Percentiles rank a stretch among this genome's conserved stretches.
phyloP scores from a whole-genome alignment of 2,888 invertebrate genomes.

The Sinelater perroti region DNA sequence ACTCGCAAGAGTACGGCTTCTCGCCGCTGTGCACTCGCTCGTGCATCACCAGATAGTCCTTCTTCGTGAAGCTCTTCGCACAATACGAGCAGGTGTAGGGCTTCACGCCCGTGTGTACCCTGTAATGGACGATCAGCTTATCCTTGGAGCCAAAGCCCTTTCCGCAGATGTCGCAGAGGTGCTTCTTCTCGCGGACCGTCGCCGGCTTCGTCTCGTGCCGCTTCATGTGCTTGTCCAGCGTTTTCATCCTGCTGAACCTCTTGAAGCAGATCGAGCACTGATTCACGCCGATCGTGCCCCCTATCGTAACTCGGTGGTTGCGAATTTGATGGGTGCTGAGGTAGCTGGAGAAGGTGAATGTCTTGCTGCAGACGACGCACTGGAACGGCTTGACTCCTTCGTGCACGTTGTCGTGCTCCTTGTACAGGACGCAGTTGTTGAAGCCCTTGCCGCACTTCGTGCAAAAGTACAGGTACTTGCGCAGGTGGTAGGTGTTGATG shows the following conservation, averaged over 20 bases:
- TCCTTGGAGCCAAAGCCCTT: constrained; percentile 53
- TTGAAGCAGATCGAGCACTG: constrained; percentile 53
- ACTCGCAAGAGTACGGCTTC: constrained; percentile 64
- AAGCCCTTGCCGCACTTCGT: constrained; percentile 66
- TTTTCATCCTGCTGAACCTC: constrained; percentile 50
- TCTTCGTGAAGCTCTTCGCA: constrained; percentile 54
- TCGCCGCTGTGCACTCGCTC: constrained; percentile 64
- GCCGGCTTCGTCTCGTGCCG: constrained; percentile 60
- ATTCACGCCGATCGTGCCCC: constrained; percentile 60
- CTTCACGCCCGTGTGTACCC: constrained; percentile 55
- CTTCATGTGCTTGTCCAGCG: constrained; percentile 63
- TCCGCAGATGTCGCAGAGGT: constrained; percentile 55
- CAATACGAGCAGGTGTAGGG: constrained; percentile 45
- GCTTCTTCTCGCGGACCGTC: constrained; percentile 49
- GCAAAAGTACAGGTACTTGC: constrained; percentile 62
- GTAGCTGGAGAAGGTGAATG: constrained; percentile 63
- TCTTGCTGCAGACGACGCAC: constrained; percentile 64
- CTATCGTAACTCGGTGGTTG: constrained; percentile 55
- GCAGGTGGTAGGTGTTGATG: constrained; percentile 53
- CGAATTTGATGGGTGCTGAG: constrained; percentile 59
- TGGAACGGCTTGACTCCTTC: constrained; percentile 63
- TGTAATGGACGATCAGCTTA: constrained; percentile 52
- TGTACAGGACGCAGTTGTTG: constrained; percentile 63
- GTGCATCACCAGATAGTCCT: constrained; percentile 61
- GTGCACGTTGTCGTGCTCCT: constrained; percentile 67